A percentile compares a stretch with the other conserved stretches of the same genome.
These are phyloP conservation scores for Centropus bengalensis DNA, from an alignment of 2,113 vertebrate species.

Conservation along the genomic window DNA sequence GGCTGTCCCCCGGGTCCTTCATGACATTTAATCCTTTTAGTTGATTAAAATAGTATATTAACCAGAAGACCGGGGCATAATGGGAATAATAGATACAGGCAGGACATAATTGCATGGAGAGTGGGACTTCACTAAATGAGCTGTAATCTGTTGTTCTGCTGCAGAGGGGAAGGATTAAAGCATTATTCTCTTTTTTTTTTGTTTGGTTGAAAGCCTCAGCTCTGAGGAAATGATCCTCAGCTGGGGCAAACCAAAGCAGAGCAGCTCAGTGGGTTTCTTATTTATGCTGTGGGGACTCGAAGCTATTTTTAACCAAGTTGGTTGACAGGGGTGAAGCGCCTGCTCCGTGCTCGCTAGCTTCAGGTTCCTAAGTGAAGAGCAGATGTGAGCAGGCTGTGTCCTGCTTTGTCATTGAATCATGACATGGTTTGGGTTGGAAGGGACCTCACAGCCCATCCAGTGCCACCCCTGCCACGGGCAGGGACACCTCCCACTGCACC, in stretches of 20 bases:
- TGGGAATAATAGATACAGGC: background rate
- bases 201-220: background rate
- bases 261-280: background rate
- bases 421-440: too few relatives aligned
- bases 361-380: background rate
- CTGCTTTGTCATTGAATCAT: background rate
- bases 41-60: slow-evolving; percentile 27
- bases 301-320: background rate
- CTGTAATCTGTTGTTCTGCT: background rate
- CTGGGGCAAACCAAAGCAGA: background rate
- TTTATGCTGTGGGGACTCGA: background rate
- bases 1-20: background rate
- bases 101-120: background rate
- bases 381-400: background rate
- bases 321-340: rapidly evolving
- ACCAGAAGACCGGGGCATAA: background rate
- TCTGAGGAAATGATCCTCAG: background rate
- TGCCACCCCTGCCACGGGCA: too few relatives aligned
- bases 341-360: rapidly evolving
- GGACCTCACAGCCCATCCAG: too few relatives aligned
- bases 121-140: background rate
- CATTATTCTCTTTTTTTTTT: background rate
- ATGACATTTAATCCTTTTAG: background rate
- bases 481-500: too few relatives aligned
- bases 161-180: background rate